These are phyloP conservation scores for Craterocephalus amniculus DNA, from an alignment of 2,797 vertebrate genomes.

Conservation along the genomic window DNA sequence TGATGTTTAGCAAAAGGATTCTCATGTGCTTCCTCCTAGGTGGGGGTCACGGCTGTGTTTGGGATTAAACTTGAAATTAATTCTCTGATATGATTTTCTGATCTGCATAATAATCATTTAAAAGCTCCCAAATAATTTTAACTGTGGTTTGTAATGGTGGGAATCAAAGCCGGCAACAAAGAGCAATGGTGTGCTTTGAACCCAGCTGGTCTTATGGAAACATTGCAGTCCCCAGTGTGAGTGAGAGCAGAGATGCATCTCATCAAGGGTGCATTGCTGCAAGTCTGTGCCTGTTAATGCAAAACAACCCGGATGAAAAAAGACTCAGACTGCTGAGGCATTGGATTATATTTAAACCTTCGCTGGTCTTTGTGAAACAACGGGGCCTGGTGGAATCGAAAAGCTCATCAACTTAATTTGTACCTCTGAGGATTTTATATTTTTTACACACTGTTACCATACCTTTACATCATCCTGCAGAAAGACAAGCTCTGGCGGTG, in stretches of 20 bases:
- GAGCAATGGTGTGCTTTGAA: conserved; percentile 19
- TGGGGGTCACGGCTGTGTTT: neutral
- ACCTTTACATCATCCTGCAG: conserved; percentile 20
- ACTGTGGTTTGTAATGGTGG: conserved; percentile 17
- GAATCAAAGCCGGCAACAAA: neutral
- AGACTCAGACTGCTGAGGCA: conserved; percentile 46
- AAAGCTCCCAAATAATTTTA: no score
- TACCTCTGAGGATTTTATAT: conserved; percentile 22
- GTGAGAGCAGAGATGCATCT: conserved; percentile 64
- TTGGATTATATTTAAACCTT: conserved; percentile 44
- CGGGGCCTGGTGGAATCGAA: conserved; percentile 16
- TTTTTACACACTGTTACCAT: conserved; percentile 37
- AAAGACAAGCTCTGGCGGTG: neutral
- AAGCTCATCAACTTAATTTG: neutral
- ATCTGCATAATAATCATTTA: neutral
- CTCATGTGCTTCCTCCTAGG: neutral
- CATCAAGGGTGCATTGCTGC: conserved; percentile 55
- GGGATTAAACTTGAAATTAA: neutral
- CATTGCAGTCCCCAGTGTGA: conserved; percentile 68
- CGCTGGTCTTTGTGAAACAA: conserved; percentile 18
- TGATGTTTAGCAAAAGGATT: neutral
- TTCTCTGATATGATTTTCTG: neutral
- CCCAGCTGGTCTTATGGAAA: conserved; percentile 75
- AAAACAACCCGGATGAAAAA: conserved; percentile 62
- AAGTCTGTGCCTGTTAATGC: conserved; percentile 71